Percentiles rank a stretch among this genome's conserved stretches.
Evolutionary conservation across 2,888 invertebrate species (phyloP).

Genomic region (Philonicus albiceps): DNA sequence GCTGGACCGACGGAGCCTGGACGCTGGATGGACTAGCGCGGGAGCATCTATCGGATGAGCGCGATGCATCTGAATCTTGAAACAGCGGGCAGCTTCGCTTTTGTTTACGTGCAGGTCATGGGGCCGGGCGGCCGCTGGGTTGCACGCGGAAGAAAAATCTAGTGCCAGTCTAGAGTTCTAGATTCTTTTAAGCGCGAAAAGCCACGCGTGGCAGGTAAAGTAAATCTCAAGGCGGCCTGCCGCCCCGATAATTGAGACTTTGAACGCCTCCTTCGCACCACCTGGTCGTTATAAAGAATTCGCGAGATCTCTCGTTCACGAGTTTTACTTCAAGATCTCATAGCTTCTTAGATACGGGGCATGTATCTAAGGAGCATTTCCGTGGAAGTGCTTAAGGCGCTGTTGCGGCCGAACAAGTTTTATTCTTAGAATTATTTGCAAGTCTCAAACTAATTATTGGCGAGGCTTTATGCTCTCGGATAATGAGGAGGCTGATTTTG

Average conservation of each 20-base stretch:
- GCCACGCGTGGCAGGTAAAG: background rate
- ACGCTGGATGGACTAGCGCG: background rate
- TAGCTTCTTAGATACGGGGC: background rate
- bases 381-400: background rate
- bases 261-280: background rate
- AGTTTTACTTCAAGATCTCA: background rate
- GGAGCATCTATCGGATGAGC: background rate
- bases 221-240: slow-evolving; percentile 7
- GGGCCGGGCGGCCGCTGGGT: background rate
- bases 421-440: background rate
- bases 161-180: background rate
- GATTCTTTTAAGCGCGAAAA: background rate
- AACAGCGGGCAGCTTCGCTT: background rate
- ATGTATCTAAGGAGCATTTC: background rate
- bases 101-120: slow-evolving; percentile 34
- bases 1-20: background rate
- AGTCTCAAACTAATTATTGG: background rate
- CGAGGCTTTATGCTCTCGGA: background rate
- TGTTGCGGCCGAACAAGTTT: background rate
- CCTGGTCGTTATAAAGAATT: slow-evolving; percentile 3
- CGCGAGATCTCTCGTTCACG: background rate
- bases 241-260: background rate
- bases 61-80: background rate
- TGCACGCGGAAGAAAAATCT: slow-evolving; percentile 5
- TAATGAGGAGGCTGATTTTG: background rate